These are phyloP conservation scores for Eupithecia pulchellata DNA, from an alignment of 2,888 invertebrate species.

Conservation along the genomic window DNA sequence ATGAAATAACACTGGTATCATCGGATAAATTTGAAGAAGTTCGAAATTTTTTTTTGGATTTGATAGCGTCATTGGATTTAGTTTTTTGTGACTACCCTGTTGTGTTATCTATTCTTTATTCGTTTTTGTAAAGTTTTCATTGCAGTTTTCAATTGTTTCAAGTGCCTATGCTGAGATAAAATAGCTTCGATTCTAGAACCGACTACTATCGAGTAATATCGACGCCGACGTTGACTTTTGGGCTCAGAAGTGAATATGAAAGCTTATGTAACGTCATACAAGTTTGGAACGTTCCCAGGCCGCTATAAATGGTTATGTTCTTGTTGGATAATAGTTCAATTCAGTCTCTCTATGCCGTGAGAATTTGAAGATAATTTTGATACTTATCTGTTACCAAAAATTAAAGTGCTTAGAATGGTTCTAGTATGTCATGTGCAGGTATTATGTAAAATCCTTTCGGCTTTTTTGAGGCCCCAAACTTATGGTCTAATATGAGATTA, in stretches of 20 bases:
- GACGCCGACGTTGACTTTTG: no score
- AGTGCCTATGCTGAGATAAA: neutral
- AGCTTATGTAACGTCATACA: neutral
- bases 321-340: slow-evolving; percentile 22
- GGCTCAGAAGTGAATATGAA: neutral
- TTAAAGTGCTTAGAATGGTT: neutral
- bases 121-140: neutral
- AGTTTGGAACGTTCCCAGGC: slow-evolving; percentile 17
- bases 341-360: slow-evolving; percentile 8
- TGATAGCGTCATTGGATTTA: neutral
- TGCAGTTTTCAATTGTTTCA: no score
- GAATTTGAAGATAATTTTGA: slow-evolving; percentile 17
- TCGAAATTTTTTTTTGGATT: no score
- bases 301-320: slow-evolving; percentile 6
- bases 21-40: no score
- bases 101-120: neutral
- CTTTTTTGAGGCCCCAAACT: no score
- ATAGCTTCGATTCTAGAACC: neutral
- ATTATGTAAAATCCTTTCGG: neutral
- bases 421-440: neutral
- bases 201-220: no score
- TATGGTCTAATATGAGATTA: no score
- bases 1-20: no score
- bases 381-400: slow-evolving; percentile 2
- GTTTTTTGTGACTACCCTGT: neutral